A percentile compares a stretch with the other conserved stretches of the same genome.
Conservation (phyloP, 1,140 invertebrate species). For the Apis cerana region DNA sequence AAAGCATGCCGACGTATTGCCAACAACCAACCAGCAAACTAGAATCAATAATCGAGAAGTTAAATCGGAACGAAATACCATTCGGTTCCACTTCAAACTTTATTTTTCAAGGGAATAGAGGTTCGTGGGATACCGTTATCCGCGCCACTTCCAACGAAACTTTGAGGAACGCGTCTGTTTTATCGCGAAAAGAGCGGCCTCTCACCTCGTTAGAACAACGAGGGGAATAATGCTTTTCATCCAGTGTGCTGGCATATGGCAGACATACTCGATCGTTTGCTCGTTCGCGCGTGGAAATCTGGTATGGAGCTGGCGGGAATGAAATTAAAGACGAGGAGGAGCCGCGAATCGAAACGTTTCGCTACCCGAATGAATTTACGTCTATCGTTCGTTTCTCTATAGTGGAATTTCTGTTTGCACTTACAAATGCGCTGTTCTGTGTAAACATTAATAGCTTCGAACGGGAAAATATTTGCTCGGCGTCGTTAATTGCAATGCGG, state of each 20-base stretch:
- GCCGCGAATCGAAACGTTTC: neutral
- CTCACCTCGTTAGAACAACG: slow-evolving; percentile 28
- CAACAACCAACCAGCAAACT: too few relatives aligned
- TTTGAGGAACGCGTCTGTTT: slow-evolving; percentile 15
- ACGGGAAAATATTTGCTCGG: neutral
- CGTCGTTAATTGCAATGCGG: slow-evolving; percentile 9
- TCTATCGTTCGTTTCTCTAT: neutral
- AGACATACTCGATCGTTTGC: slow-evolving; percentile 43
- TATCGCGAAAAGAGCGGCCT: slow-evolving; percentile 6
- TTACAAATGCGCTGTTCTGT: neutral
- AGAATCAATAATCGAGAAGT: neutral
- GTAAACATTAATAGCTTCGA: slow-evolving; percentile 1
- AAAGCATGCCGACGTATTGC: too few relatives aligned
- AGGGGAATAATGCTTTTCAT: slow-evolving; percentile 58
- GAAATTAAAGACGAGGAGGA: slow-evolving; percentile 51
- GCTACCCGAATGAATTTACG: neutral
- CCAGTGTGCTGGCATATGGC: slow-evolving; percentile 28
- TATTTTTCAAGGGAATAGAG: too few relatives aligned
- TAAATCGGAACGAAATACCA: neutral
- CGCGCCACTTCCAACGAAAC: neutral
- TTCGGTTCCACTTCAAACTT: too few relatives aligned
- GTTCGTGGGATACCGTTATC: slow-evolving; percentile 28
- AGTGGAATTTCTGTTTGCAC: neutral
- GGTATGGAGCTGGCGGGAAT: slow-evolving; percentile 17
- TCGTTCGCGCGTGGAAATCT: slow-evolving; percentile 42